Evolutionary conservation across 2,797 vertebrate species (phyloP), one percentile per base, ranked within the genome.

Genomic region (Microcaecilia unicolor): DNA sequence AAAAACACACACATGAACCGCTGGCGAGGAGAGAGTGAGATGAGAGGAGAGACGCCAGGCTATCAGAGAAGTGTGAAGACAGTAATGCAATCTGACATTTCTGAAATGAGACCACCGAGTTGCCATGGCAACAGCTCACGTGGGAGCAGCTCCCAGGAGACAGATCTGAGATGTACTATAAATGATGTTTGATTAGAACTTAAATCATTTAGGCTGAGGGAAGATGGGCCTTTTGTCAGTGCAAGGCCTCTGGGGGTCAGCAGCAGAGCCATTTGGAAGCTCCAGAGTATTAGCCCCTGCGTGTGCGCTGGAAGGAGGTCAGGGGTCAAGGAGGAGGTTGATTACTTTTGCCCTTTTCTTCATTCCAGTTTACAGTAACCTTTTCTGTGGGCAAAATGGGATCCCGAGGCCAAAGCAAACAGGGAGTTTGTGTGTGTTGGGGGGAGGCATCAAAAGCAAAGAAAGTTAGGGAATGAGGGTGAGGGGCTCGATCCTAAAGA

Each of bases 81-180:
- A 96, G 94, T 96, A 98, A 98, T 92, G 83, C 88, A 94, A 95
- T 92, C 88, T 93, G 93, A 97, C 93, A 97, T 92, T 93, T 94
- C 81, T 92, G 90, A 96, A 94, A 97, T 95, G 90, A 96, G 92
- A 91, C 89, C 84, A 88, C 83, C 85, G 26, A 78, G 94, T 97
- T 93, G 84, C 91, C 87, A 86, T 88, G 89, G 91, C 86, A 90
- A 97, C 93, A 70, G 79, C 89, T 90, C 87, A 81, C 80, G 84
- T 84, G 90, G 87, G 84, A 83, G 72, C 82, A 48, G 88, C 83
- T 89, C 87, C 86, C 80, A 42, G 74, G 82, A 83, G 80, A 84
- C 83, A 58, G 69, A 81, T 71, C 83, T 41, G 84, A 86, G 90
- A 90, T 90, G 88, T 86, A 80, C 86, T 86, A 86, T 89, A 91